Evolutionary conservation across 2,888 invertebrate genomes (phyloP), one percentile per base, ranked within the genome.

Genomic region (Halocaridina rubra): DNA sequence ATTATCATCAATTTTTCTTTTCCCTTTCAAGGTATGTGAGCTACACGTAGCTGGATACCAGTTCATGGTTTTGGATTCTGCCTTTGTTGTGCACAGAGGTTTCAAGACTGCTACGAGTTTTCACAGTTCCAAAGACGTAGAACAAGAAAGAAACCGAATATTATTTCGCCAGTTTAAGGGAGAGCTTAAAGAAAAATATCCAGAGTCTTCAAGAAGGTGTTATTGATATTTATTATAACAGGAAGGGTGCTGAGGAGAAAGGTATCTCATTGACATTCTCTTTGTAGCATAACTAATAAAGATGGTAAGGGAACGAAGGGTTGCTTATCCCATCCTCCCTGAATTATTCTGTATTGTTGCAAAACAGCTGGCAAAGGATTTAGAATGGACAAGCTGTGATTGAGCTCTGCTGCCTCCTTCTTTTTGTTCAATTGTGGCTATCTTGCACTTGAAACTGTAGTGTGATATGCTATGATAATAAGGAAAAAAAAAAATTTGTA

Each of bases 1-100:
- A n/a, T n/a, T n/a, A n/a, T n/a, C n/a, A n/a, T n/a, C n/a, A n/a
- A 27, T 13, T 8, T 19, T 8, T 24, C 19, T 69, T 30, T 82
- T 80, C 79, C 79, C 71, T 74, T 90, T 90, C 19, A 89, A 93
- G 92, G 91, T 92, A 1, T 93, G 93, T 90, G 93, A 93, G 89
- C 90, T 93, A 33, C 92, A 93, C 89, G 90, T 93, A 57, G 92
- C 92, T 32, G 93, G 93, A 24, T 93, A 91, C 90, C 90, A 91
- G 87, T 93, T 93, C 89, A 90, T 92, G 5, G 92, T 93, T 29
- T 90, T 93, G 74, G 92, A 92, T 90, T 89, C 89, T 32, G 93
- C 92, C 0, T 93, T 93, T 89, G 89, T 93, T 13, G 90, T 93
- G 10, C 93, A 93, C 89, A 89, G 90, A 74, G 93, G 93, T n/a